Percentiles rank a stretch among this genome's conserved stretches.
Evolutionary conservation across 1,140 invertebrate species (phyloP).

Genomic region (Globodera rostochiensis): DNA sequence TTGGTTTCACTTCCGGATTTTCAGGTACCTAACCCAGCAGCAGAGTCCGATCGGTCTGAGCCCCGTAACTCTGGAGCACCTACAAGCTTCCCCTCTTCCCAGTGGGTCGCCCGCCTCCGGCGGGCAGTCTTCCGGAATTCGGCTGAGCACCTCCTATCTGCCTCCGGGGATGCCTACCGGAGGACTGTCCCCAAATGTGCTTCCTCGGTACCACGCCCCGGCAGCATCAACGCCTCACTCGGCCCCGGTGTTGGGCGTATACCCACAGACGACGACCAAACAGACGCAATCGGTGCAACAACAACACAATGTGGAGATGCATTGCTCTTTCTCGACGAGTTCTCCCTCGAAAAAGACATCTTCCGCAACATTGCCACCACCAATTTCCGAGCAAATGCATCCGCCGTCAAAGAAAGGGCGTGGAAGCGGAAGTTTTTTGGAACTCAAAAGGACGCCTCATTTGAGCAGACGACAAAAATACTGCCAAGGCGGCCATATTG

Average conservation of each 20-base stretch:
- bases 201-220: not conserved
- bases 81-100: not conserved
- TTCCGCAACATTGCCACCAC: not conserved
- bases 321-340: not conserved
- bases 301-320: not conserved
- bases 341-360: not conserved
- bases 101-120: not conserved
- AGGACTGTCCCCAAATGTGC: not conserved
- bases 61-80: not conserved
- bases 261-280: not conserved
- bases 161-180: not conserved
- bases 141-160: not conserved
- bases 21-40: constrained; percentile 20
- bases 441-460: not conserved
- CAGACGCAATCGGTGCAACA: not conserved
- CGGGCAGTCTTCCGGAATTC: not conserved
- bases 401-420: not conserved
- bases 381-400: constrained; percentile 5
- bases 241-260: not conserved
- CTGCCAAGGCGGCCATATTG: not conserved
- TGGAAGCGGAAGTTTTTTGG: constrained; percentile 14
- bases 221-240: not conserved
- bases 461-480: not conserved
- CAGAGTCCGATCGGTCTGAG: constrained; percentile 15
- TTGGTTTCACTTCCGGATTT: not conserved